These are phyloP conservation scores for Boloria euphrosyne DNA, from an alignment of 2,888 invertebrate species.

Conservation along the genomic window DNA sequence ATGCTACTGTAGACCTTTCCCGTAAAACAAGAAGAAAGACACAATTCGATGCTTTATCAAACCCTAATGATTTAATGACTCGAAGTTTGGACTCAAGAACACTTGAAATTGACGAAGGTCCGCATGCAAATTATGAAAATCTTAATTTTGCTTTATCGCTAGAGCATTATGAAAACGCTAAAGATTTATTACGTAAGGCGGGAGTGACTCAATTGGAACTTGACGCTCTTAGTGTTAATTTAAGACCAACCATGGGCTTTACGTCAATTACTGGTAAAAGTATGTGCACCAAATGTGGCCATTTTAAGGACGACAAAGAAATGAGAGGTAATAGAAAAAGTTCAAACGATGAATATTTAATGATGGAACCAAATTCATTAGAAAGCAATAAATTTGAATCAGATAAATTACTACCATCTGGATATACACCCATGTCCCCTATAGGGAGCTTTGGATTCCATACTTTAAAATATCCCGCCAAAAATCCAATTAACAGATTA, in stretches of 20 bases:
- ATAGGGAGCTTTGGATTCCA: conserved; percentile 75
- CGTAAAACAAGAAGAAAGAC: conserved; percentile 82
- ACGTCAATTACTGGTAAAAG: conserved; percentile 61
- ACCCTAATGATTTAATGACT: conserved; percentile 30
- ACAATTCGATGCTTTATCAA: conserved; percentile 43
- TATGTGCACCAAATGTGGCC: conserved; percentile 85
- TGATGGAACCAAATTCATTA: conserved; percentile 84
- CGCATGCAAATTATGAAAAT: conserved; percentile 86
- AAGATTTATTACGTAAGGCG: conserved; percentile 83
- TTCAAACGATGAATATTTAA: conserved; percentile 83
- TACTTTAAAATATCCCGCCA: conserved; percentile 63
- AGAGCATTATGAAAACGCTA: conserved; percentile 90
- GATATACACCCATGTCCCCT: conserved; percentile 90
- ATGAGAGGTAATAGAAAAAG: conserved; percentile 36
- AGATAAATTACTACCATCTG: conserved; percentile 61
- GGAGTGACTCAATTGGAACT: conserved; percentile 80
- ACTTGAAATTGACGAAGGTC: conserved; percentile 59
- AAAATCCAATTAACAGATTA: conserved; percentile 55
- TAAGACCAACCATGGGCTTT: conserved; percentile 54
- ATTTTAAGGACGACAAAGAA: conserved; percentile 55
- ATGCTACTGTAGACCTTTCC: conserved; percentile 86
- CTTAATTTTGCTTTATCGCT: conserved; percentile 90
- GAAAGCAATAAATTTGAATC: conserved; percentile 53
- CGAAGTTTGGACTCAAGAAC: conserved; percentile 37
- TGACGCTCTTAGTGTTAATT: conserved; percentile 69